Conservation (phyloP, 2,113 vertebrate species). For the Ammodytes marinus region DNA sequence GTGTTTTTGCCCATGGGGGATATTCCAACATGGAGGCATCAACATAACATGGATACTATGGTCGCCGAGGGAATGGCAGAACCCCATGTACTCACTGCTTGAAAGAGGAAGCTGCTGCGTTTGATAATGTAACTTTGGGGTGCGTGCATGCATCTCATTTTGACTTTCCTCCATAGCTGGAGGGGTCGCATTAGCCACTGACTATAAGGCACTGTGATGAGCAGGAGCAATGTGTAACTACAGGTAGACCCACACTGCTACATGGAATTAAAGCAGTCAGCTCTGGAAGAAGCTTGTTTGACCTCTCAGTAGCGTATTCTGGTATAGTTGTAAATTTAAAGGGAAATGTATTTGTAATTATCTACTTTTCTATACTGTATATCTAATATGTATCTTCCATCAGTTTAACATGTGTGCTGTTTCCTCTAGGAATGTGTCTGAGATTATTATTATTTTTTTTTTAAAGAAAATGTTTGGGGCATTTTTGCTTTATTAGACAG, state of each 20-base stretch:
- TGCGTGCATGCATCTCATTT: conserved; percentile 35
- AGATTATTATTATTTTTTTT: too few species aligned
- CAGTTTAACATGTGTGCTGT: too few species aligned
- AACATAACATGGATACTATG: conserved; percentile 43
- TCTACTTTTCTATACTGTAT: too few species aligned
- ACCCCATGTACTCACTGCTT: conserved; percentile 21
- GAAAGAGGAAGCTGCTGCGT: conserved; percentile 45
- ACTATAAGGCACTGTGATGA: neutral
- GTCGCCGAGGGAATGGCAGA: conserved; percentile 57
- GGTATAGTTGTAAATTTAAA: neutral
- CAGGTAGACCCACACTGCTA: neutral
- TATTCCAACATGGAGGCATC: conserved; percentile 51
- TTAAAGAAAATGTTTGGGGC: too few species aligned
- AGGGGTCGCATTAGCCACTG: conserved; percentile 1
- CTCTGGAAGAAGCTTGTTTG: neutral
- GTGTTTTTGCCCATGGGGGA: conserved; percentile 59
- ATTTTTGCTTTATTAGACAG: too few species aligned
- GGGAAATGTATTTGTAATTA: neutral
- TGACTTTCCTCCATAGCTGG: neutral
- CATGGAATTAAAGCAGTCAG: neutral
- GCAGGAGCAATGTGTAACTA: neutral
- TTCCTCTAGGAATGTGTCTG: too few species aligned
- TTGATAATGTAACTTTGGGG: conserved; percentile 56
- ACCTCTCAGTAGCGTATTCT: neutral
- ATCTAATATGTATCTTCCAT: too few species aligned